These are phyloP conservation scores for Leucoptera coffeella DNA, from an alignment of 2,888 invertebrate genomes.

Conservation along the genomic window DNA sequence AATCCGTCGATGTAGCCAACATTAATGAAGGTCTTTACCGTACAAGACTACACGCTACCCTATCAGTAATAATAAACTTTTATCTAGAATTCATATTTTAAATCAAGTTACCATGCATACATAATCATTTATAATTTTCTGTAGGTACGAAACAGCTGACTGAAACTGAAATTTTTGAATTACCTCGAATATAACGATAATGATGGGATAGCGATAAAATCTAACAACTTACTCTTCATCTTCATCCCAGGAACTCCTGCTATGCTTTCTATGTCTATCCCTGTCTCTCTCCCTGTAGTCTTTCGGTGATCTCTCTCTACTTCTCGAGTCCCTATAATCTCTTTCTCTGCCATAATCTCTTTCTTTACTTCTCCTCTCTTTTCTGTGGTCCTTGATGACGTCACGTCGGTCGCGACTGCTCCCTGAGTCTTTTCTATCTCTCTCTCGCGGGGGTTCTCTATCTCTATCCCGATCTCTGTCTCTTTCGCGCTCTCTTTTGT, in stretches of 20 bases:
- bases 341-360: conserved; percentile 38
- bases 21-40: too few species aligned
- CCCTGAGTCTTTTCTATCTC: conserved; percentile 26
- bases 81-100: too few species aligned
- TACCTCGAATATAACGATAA: too few species aligned
- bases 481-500: conserved; percentile 35
- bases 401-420: conserved; percentile 24
- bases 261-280: conserved; percentile 51
- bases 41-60: too few species aligned
- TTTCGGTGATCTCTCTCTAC: conserved; percentile 45
- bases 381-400: conserved; percentile 9
- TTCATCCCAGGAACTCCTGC: conserved; percentile 63
- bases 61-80: too few species aligned
- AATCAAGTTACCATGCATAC: too few species aligned
- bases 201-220: too few species aligned
- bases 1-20: too few species aligned
- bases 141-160: too few species aligned
- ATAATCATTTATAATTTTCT: too few species aligned
- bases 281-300: conserved; percentile 41
- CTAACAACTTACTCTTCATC: conserved; percentile 67
- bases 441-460: conserved; percentile 19
- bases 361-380: conserved; percentile 27
- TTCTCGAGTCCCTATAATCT: conserved; percentile 28
- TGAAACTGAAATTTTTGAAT: too few species aligned
- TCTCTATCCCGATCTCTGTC: conserved; percentile 14